Percentiles rank a stretch among this genome's conserved stretches.
These are phyloP conservation scores for Eidolon helvum DNA, from an alignment of 2,113 vertebrate genomes.

Conservation along the genomic window DNA sequence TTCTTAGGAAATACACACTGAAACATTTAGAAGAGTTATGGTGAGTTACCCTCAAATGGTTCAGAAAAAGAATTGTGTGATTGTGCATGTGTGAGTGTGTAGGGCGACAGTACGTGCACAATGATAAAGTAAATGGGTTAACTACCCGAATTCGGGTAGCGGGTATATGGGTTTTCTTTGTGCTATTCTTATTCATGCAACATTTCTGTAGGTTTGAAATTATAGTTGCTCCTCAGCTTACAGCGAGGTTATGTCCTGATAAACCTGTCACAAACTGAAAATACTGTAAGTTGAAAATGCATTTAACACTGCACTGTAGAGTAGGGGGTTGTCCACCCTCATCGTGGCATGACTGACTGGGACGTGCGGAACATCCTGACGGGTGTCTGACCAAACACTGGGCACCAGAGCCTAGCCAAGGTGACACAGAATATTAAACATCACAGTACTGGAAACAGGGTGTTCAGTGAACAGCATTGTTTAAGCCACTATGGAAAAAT, in stretches of 20 bases:
- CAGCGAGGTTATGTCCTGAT: background rate
- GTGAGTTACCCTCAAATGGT: background rate
- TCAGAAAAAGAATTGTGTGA: background rate
- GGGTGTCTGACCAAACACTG: background rate
- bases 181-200: background rate
- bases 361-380: background rate
- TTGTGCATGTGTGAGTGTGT: no score
- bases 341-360: background rate
- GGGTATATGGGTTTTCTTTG: background rate
- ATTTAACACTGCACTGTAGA: background rate
- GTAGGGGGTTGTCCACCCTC: background rate
- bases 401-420: background rate
- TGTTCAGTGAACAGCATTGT: background rate
- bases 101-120: accelerated
- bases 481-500: background rate
- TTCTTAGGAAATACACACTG: background rate
- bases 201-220: constrained; percentile 5
- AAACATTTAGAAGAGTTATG: background rate
- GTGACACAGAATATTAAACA: background rate
- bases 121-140: background rate
- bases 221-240: background rate
- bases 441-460: background rate
- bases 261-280: background rate
- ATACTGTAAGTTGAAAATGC: background rate
- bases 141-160: background rate